Conservation (phyloP, 2,888 invertebrate species). For the Callimorpha dominula region DNA sequence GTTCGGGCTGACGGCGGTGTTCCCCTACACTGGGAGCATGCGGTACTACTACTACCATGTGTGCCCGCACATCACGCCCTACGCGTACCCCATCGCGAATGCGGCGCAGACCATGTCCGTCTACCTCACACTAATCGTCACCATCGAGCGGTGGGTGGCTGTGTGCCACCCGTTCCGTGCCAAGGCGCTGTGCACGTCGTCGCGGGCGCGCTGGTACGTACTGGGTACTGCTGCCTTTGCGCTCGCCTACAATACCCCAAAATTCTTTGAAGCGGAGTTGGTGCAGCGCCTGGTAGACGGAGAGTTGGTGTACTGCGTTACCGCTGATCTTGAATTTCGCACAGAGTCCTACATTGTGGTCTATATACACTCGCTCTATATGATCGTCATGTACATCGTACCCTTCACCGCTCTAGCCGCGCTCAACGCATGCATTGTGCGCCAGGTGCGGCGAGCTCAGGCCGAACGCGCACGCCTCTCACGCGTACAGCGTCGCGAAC, state of each 20-base stretch:
- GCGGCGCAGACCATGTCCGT: constrained; percentile 97
- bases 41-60: constrained; percentile 92
- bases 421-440: constrained; percentile 96
- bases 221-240: constrained; percentile 93
- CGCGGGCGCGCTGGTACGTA: constrained; percentile 95
- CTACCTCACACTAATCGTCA: constrained; percentile 96
- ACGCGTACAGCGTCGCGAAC: constrained; percentile 96
- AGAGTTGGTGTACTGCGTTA: constrained; percentile 90
- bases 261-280: constrained; percentile 90
- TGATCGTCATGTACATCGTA: constrained; percentile 97
- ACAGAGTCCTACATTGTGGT: constrained; percentile 92
- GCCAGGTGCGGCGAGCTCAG: constrained; percentile 95
- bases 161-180: constrained; percentile 96
- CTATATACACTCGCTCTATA: constrained; percentile 98
- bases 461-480: constrained; percentile 96
- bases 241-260: constrained; percentile 94
- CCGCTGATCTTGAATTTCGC: constrained; percentile 89
- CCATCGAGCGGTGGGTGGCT: constrained; percentile 97
- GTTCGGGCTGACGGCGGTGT: constrained; percentile 95
- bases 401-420: constrained; percentile 96
- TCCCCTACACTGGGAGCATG: constrained; percentile 92
- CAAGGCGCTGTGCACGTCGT: constrained; percentile 95
- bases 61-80: constrained; percentile 93
- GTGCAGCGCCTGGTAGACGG: constrained; percentile 77
- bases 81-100: constrained; percentile 93